Percentiles rank a stretch among this genome's conserved stretches.
Evolutionary conservation across 30 jellyfish, hydroid and myxozoan species (phyloP).

Genomic region (Chrysaora quinquecirrha): DNA sequence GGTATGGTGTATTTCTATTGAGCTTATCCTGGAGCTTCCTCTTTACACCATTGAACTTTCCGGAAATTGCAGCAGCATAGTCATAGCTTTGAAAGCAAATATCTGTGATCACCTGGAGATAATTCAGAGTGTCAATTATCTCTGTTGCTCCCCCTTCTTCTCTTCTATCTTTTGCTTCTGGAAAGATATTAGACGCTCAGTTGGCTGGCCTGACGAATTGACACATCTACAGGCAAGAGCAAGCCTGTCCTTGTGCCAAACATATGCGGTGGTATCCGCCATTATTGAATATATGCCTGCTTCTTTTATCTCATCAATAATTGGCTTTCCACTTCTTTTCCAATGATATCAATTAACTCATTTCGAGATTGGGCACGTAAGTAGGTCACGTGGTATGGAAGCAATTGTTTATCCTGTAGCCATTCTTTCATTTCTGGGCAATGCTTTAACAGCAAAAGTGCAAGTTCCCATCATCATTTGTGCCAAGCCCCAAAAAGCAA

Average conservation of each 20-base stretch:
- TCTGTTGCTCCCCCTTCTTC: conserved; percentile 64
- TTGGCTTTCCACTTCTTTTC: conserved; percentile 16
- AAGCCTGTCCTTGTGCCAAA: conserved; percentile 22
- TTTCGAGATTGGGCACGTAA: conserved; percentile 16
- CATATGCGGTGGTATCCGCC: conserved; percentile 37
- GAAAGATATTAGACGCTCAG: conserved; percentile 27
- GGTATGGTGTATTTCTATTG: conserved; percentile 20
- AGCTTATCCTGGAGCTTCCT: conserved; percentile 41
- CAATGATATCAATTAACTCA: conserved; percentile 20
- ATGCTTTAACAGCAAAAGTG: conserved; percentile 29
- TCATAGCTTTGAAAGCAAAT: conserved; percentile 36
- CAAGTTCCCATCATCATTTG: conserved; percentile 31
- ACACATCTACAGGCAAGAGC: conserved; percentile 40
- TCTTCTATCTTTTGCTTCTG: conserved; percentile 23
- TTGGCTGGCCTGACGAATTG: conserved; percentile 1
- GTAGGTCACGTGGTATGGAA: conserved; percentile 30
- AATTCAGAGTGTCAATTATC: conserved; percentile 19
- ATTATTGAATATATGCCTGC: conserved; percentile 28
- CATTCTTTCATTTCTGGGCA: conserved; percentile 20
- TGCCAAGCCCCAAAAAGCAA: conserved; percentile 47
- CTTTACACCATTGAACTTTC: conserved; percentile 30
- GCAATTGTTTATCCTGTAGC: conserved; percentile 15
- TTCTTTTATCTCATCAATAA: conserved; percentile 1
- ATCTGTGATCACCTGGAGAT: background rate
- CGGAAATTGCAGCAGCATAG: conserved; percentile 54